A percentile compares a stretch with the other conserved stretches of the same genome.
These are phyloP conservation scores for Sebastes glaucus DNA, from an alignment of 2,797 vertebrate genomes.

Conservation along the genomic window DNA sequence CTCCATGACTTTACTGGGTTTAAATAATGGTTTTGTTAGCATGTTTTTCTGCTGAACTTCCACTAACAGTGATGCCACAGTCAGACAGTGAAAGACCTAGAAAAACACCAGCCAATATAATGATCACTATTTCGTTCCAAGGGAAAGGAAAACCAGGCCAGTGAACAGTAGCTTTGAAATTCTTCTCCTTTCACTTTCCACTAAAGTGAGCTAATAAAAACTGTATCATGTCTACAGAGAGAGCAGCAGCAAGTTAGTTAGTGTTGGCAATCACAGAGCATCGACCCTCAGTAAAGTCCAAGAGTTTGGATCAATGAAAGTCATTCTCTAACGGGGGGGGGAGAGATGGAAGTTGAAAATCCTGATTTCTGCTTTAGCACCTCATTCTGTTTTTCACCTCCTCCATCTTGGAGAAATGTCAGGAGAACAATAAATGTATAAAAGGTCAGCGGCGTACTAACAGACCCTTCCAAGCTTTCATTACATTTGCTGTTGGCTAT, in stretches of 20 bases:
- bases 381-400: conserved; percentile 75
- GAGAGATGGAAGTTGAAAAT: conserved; percentile 65
- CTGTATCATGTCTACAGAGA: conserved; percentile 60
- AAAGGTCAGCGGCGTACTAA: conserved; percentile 85
- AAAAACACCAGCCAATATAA: conserved; percentile 6
- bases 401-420: conserved; percentile 84
- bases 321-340: conserved; percentile 68
- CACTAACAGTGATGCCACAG: neutral
- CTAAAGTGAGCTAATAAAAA: conserved; percentile 69
- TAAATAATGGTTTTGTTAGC: neutral
- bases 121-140: conserved; percentile 23
- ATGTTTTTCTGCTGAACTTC: neutral
- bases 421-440: conserved; percentile 81
- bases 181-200: conserved; percentile 43
- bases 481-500: conserved; percentile 79
- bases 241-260: conserved; percentile 73
- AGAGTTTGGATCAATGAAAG: conserved; percentile 83
- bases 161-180: conserved; percentile 18
- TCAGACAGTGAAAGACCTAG: neutral
- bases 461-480: conserved; percentile 82
- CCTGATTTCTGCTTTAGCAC: conserved; percentile 70
- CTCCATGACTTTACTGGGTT: neutral
- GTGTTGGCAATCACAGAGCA: conserved; percentile 80
- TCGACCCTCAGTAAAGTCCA: conserved; percentile 69
- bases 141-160: conserved; percentile 25